These are phyloP conservation scores for Stenodera caucasica DNA, from an alignment of 2,888 invertebrate species.

Conservation along the genomic window DNA sequence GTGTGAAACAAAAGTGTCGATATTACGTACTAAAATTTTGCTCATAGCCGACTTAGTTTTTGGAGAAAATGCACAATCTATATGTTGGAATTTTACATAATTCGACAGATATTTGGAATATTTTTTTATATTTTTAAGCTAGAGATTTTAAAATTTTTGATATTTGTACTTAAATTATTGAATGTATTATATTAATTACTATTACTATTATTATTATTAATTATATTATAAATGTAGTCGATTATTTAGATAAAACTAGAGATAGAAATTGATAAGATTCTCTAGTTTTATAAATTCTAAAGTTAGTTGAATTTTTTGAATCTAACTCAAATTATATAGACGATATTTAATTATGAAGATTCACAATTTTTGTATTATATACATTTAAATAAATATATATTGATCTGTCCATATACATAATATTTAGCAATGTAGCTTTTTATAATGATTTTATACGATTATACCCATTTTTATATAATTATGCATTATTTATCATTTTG, in stretches of 20 bases:
- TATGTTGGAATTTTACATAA: too few species aligned
- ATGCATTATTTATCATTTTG: conserved; percentile 53
- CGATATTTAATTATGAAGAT: conserved; percentile 28
- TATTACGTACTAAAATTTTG: conserved; percentile 22
- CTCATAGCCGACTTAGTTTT: conserved; percentile 27
- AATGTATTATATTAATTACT: not conserved
- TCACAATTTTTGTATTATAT: conserved; percentile 18
- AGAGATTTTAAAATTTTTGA: not conserved
- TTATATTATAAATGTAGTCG: not conserved
- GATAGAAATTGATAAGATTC: not conserved
- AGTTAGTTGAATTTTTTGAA: not conserved
- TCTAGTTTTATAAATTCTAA: not conserved
- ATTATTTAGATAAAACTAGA: not conserved
- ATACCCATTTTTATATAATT: conserved; percentile 52
- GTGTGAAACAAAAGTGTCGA: conserved; percentile 9
- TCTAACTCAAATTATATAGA: conserved; percentile 5
- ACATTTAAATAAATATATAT: conserved; percentile 32
- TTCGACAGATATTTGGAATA: too few species aligned
- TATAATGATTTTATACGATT: conserved; percentile 54
- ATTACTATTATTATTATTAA: not conserved
- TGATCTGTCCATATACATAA: conserved; percentile 48
- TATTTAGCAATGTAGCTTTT: conserved; percentile 52
- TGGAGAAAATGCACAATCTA: not conserved
- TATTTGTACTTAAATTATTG: conserved; percentile 8
- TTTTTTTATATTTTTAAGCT: not conserved